phyloP scores from a whole-genome alignment of 2,113 vertebrate genomes.

The Aspiorhynchus laticeps region DNA sequence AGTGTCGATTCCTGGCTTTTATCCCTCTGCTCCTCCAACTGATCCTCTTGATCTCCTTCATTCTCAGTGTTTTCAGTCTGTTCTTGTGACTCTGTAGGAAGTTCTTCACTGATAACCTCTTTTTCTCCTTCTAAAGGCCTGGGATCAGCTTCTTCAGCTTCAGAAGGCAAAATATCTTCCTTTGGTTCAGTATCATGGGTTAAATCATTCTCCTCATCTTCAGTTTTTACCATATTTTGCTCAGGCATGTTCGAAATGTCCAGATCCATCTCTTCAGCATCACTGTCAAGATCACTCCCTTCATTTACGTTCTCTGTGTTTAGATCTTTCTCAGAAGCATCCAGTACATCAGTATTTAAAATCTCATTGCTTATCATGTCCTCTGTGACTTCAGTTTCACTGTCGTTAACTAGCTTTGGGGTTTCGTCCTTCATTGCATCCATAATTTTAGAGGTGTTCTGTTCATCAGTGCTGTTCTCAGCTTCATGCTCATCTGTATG shows the following conservation, averaged over 20 bases:
- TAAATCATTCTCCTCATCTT: constrained; percentile 34
- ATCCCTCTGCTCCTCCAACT: constrained; percentile 22
- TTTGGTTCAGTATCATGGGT: constrained; percentile 16
- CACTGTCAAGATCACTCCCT: constrained; percentile 37
- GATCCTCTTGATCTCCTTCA: constrained; percentile 12
- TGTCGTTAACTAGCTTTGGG: constrained; percentile 13
- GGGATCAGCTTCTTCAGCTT: constrained; percentile 21
- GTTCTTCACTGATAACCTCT: neutral
- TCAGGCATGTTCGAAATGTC: constrained; percentile 25
- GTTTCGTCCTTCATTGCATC: neutral
- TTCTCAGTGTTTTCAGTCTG: constrained; percentile 17
- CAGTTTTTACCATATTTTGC: constrained; percentile 25
- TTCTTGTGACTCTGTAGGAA: neutral
- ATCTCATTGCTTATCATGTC: constrained; percentile 42
- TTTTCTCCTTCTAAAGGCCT: constrained; percentile 18
- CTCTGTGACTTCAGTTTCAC: constrained; percentile 39
- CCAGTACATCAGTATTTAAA: constrained; percentile 5
- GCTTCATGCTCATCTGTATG: constrained; percentile 46
- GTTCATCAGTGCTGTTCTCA: constrained; percentile 30
- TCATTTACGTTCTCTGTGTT: constrained; percentile 25
- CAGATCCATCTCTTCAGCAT: constrained; percentile 32
- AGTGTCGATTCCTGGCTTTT: constrained; percentile 47
- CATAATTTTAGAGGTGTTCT: constrained; percentile 11
- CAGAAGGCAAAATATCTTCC: constrained; percentile 39
- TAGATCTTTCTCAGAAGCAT: constrained; percentile 21